Conservation (phyloP, 2,888 invertebrate genomes). For the Macrophya annulata region DNA sequence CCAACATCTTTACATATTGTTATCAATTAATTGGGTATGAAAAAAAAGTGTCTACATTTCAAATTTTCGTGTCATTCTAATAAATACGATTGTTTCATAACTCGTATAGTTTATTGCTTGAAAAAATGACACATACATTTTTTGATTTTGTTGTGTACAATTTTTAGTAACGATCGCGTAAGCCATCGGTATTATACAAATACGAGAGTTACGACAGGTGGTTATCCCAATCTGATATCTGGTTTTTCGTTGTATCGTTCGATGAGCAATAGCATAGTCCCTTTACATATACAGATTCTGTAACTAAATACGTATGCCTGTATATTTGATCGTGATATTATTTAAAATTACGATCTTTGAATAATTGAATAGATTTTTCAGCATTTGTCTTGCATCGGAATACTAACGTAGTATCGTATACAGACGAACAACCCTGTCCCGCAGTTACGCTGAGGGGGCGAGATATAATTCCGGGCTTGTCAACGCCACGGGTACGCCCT, state of each 20-base stretch:
- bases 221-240: slow-evolving; percentile 11
- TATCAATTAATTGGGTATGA: no score
- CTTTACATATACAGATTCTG: not conserved
- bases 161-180: not conserved
- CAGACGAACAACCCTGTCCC: not conserved
- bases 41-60: not conserved
- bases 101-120: not conserved
- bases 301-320: not conserved
- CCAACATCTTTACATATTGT: not conserved
- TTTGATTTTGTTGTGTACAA: not conserved
- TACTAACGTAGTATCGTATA: not conserved
- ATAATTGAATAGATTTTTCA: not conserved
- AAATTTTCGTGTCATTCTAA: not conserved
- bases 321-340: not conserved
- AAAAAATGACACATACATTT: not conserved
- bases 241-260: not conserved
- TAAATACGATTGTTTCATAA: not conserved
- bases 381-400: not conserved
- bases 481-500: slow-evolving; percentile 37
- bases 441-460: not conserved
- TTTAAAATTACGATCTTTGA: not conserved
- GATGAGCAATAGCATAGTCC: not conserved
- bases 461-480: slow-evolving; percentile 43
- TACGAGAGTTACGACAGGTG: slow-evolving; percentile 17
- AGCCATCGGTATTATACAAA: not conserved